Evolutionary conservation across 2,888 invertebrate species (phyloP).

Genomic region (Dasysyrphus tricinctus): DNA sequence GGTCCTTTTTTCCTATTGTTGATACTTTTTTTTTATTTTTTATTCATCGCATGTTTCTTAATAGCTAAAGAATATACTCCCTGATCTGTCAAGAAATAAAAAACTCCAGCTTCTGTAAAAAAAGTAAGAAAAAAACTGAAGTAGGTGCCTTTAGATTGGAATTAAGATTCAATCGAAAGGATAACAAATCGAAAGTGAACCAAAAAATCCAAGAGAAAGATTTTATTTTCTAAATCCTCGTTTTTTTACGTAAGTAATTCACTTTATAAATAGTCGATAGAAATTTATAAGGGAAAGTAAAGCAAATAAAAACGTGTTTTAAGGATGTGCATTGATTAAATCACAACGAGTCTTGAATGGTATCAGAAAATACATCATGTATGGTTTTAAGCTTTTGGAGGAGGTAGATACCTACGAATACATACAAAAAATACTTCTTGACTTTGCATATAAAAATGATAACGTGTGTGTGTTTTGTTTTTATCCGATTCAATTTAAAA

Average conservation of each 20-base stretch:
- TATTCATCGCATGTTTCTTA: constrained; percentile 42
- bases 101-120: constrained; percentile 17
- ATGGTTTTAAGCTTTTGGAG: not conserved
- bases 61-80: constrained; percentile 43
- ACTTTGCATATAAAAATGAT: constrained; percentile 15
- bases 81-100: constrained; percentile 4
- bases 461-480: not conserved
- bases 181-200: constrained; percentile 53
- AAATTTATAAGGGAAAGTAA: constrained; percentile 15
- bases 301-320: constrained; percentile 42
- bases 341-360: constrained; percentile 41
- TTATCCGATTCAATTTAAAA: constrained; percentile 16
- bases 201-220: constrained; percentile 17
- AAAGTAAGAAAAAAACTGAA: constrained; percentile 4
- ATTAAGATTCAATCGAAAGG: constrained; percentile 49
- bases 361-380: constrained; percentile 37
- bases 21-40: constrained; percentile 12
- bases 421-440: not conserved
- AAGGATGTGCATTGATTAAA: constrained; percentile 59
- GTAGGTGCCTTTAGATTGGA: constrained; percentile 36
- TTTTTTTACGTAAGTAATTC: constrained; percentile 6
- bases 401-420: too few relatives aligned
- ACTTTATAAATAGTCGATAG: not conserved
- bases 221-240: constrained; percentile 29
- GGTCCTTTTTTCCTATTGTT: constrained; percentile 25